Percentiles rank a stretch among this genome's conserved stretches.
phyloP scores from a whole-genome alignment of 92 coral and sea anemone genomes.

The Umimayanthus chanpuru region DNA sequence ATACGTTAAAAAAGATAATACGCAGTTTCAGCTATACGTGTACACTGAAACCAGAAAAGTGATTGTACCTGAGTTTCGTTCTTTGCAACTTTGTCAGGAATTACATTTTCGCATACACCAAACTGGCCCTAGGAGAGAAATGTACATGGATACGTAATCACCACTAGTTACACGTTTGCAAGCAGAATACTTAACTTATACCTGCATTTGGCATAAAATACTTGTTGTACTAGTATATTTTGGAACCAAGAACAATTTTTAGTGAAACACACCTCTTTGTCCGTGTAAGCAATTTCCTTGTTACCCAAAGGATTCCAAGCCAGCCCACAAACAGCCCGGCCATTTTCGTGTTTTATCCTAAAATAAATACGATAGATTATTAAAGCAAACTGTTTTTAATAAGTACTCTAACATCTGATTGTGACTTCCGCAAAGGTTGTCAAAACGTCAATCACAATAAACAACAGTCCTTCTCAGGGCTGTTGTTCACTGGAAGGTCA shows the following conservation, averaged over 20 bases:
- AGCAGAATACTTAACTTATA: neutral
- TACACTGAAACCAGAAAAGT: neutral
- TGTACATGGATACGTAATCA: neutral
- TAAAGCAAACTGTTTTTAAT: neutral
- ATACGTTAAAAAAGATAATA: no score
- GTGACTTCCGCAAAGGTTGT: no score
- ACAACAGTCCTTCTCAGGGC: neutral
- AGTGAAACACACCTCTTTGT: constrained; percentile 74
- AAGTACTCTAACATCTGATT: neutral
- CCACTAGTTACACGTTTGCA: neutral
- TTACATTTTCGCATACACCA: constrained; percentile 87
- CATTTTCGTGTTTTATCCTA: constrained; percentile 87
- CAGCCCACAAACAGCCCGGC: constrained; percentile 74
- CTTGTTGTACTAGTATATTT: no score
- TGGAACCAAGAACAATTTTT: neutral
- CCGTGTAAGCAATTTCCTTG: constrained; percentile 94
- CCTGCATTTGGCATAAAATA: neutral
- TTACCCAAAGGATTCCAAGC: constrained; percentile 90
- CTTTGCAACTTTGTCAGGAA: constrained; percentile 62
- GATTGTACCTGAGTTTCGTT: constrained; percentile 39
- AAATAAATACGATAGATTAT: neutral
- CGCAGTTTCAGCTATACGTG: neutral
- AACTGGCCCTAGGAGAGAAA: constrained; percentile 81
- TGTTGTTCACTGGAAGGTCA: neutral
- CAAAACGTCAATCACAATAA: neutral